phyloP scores from a whole-genome alignment of 2,113 vertebrate genomes.

The Camarhynchus parvulus region DNA sequence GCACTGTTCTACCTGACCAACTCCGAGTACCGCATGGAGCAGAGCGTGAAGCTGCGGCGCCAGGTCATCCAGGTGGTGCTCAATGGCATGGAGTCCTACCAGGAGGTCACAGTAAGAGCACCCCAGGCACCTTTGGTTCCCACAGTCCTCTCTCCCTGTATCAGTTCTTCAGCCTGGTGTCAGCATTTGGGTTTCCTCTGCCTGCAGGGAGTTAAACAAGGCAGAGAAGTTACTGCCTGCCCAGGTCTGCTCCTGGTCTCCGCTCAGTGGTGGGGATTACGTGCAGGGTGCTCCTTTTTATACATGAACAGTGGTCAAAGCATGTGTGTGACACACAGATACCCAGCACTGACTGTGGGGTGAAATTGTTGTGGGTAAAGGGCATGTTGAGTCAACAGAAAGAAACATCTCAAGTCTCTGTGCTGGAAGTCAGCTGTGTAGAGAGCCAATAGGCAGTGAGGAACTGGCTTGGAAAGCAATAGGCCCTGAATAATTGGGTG shows the following conservation, averaged over 20 bases:
- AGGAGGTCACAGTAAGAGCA: slow-evolving; percentile 94
- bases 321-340: neutral
- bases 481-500: neutral
- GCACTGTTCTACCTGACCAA: slow-evolving; percentile 97
- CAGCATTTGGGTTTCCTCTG: neutral
- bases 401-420: neutral
- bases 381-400: neutral
- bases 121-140: neutral
- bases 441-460: neutral
- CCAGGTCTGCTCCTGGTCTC: neutral
- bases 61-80: slow-evolving; percentile 96
- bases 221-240: neutral
- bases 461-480: neutral
- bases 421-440: neutral
- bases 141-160: neutral
- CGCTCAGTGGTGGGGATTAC: neutral
- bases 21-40: slow-evolving; percentile 92
- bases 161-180: neutral
- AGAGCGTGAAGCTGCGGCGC: slow-evolving; percentile 87
- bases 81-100: slow-evolving; percentile 98
- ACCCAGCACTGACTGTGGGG: too few relatives aligned
- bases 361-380: rapidly evolving
- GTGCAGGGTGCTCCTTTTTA: neutral
- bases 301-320: neutral
- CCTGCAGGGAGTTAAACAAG: neutral